These are phyloP conservation scores for Eufriesea mexicana DNA, from an alignment of 1,140 invertebrate species.

Conservation along the genomic window DNA sequence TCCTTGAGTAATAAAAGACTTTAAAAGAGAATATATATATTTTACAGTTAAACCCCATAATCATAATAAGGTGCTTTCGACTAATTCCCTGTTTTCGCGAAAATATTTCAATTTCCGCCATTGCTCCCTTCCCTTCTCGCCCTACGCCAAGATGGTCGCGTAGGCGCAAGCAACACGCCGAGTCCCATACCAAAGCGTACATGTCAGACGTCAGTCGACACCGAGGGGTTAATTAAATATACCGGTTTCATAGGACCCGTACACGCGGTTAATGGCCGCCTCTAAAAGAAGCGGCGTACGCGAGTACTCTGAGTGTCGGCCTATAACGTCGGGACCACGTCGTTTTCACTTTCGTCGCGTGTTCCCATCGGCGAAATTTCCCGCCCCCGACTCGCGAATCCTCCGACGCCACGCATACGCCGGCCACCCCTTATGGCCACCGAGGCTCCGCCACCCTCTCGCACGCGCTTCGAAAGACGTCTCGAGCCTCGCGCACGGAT, in stretches of 20 bases:
- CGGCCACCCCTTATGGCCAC: not conserved
- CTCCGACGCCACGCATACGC: not conserved
- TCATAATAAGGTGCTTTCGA: too few relatives aligned
- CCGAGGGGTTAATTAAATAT: not conserved
- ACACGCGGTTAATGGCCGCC: not conserved
- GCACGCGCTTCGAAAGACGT: not conserved
- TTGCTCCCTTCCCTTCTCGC: too few relatives aligned
- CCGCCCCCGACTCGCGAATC: too few relatives aligned
- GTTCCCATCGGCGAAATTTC: not conserved
- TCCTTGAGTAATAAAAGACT: too few relatives aligned
- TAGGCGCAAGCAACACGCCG: too few relatives aligned
- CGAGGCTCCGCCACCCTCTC: slow-evolving; percentile 9
- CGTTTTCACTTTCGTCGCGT: not conserved
- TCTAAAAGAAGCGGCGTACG: not conserved
- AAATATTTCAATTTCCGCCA: too few relatives aligned
- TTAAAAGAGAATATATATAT: too few relatives aligned
- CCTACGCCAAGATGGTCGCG: too few relatives aligned
- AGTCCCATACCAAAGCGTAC: not conserved
- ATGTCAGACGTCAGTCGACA: not conserved
- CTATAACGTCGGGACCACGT: too few relatives aligned
- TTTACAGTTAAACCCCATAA: too few relatives aligned
- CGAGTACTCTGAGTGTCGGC: not conserved
- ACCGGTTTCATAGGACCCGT: not conserved
- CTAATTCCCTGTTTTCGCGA: too few relatives aligned
- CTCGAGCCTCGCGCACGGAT: slow-evolving; percentile 20